Base-by-base conservation (phyloP, 2,797 vertebrate genomes). In the Coreius guichenoti region DNA sequence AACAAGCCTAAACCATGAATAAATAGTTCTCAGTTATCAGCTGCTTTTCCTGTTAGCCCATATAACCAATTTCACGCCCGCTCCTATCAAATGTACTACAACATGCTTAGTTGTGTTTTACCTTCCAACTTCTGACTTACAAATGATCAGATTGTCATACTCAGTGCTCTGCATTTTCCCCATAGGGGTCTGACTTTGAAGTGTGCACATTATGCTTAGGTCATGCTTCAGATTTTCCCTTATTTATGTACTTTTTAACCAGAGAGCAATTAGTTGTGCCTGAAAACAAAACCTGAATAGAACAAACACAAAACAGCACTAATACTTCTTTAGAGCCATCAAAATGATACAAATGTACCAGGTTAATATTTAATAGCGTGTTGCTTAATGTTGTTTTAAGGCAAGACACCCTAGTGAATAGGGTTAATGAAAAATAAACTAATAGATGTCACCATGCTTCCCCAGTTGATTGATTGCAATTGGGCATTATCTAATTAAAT, bases 101-200 rank as follows among this genome's bases (percentile, higher is more conserved):
- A 78, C 61, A 70, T 84, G 82, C 36, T 84, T 78, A 58, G 82
- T 54, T 77, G 49, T 56, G 73, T 84, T 67, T 68, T 23, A 76
- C 72, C 58, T 5, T 23, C 17, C 8, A 21, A 45, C 12, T 79
- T 72, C 9, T 51, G 49, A 31, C 58, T 69, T 23, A 5, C 16
- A 36, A 39, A 39, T 85, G 43, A 80, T 80, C 77, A 80, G 68
- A 74, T 80, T 85, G 68, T 63, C 68, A 80, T 67, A 65, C 43
- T 74, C 68, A 17, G 39, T 74, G 69, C 77, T 80, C 45, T 85
- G 68, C 77, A 85, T 85, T 85, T 85, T 85, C 77, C 77, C 11
- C 56, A 80, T 85, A 73, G 56, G 78, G 79, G 77, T 26, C 61
- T 58, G 23, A 45, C 68, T 65, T 43, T 80, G 54, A 80, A 61